Conservation (phyloP, 2,113 vertebrate species). For the Fregetta grallaria region DNA sequence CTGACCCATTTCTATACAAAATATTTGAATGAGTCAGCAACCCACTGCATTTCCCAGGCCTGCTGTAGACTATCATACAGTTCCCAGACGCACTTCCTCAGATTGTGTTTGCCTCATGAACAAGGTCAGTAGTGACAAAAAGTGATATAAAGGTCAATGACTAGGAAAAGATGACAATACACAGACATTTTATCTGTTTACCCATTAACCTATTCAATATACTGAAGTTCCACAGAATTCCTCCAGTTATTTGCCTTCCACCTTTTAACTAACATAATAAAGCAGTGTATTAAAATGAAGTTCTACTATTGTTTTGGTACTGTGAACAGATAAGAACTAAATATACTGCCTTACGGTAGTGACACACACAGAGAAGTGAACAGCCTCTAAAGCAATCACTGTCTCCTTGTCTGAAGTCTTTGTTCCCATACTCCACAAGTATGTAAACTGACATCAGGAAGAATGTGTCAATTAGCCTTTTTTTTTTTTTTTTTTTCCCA, state of each 20-base stretch:
- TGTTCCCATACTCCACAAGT: neutral
- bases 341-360: neutral
- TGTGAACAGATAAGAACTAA: neutral
- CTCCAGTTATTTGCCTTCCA: neutral
- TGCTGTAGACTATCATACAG: neutral
- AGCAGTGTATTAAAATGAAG: neutral
- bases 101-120: slow-evolving; percentile 22
- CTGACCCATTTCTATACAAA: neutral
- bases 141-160: slow-evolving; percentile 6
- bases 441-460: neutral
- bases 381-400: neutral
- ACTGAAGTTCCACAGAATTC: neutral
- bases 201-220: neutral
- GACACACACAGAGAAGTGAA: neutral
- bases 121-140: slow-evolving; percentile 40
- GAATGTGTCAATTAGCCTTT: neutral
- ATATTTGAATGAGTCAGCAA: slow-evolving; percentile 42
- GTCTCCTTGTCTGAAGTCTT: neutral
- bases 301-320: neutral
- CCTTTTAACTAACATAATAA: neutral
- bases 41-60: slow-evolving; percentile 39
- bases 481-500: too few relatives aligned
- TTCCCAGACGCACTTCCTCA: slow-evolving; percentile 38
- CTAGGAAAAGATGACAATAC: neutral
- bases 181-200: neutral